phyloP scores from a whole-genome alignment of 2,797 vertebrate species.

The Agapornis canus region DNA sequence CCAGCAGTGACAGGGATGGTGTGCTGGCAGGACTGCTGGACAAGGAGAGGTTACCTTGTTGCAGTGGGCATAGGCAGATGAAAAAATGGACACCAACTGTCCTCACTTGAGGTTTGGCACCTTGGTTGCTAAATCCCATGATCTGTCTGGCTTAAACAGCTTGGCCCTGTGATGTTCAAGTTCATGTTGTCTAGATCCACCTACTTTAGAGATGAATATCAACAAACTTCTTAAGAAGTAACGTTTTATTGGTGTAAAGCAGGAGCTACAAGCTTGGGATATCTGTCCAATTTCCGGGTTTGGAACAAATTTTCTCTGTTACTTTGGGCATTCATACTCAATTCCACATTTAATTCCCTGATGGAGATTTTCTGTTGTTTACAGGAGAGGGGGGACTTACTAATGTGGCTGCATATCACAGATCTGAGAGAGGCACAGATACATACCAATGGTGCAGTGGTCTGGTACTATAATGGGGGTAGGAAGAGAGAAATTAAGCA shows the following conservation, averaged over 20 bases:
- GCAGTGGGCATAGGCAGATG: not conserved
- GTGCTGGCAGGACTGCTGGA: not conserved
- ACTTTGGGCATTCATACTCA: not conserved
- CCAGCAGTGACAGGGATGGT: rapidly evolving
- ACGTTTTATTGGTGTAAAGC: not conserved
- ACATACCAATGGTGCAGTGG: not conserved
- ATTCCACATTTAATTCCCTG: not conserved
- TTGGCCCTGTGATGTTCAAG: not conserved
- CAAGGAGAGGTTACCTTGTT: not conserved
- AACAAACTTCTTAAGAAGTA: no score
- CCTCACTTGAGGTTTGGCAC: not conserved
- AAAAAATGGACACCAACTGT: rapidly evolving
- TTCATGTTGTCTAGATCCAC: not conserved
- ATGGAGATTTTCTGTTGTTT: not conserved
- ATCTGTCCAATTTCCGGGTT: not conserved
- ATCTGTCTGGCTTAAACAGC: not conserved
- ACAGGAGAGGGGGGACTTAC: not conserved
- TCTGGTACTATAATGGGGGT: not conserved
- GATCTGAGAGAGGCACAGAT: not conserved
- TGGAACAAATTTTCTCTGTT: not conserved
- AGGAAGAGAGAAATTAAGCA: not conserved
- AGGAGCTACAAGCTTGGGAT: not conserved
- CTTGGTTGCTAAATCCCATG: rapidly evolving
- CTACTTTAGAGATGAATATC: no score
- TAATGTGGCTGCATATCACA: not conserved